These are phyloP conservation scores for Plebejus argus DNA, from an alignment of 2,888 invertebrate species.

Conservation along the genomic window DNA sequence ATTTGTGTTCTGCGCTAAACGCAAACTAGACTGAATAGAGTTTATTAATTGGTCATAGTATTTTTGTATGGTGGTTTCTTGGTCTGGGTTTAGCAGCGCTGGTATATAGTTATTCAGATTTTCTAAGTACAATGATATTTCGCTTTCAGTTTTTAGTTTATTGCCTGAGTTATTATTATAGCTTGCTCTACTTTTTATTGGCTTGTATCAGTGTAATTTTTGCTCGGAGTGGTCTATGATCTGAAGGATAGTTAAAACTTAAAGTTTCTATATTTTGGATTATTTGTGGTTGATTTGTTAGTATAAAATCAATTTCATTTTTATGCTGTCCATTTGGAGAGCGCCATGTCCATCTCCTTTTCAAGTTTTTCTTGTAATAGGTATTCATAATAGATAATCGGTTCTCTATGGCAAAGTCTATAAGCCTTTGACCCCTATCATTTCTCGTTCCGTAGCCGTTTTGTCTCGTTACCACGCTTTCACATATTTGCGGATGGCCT, in stretches of 20 bases:
- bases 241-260: neutral
- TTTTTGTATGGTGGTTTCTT: too few relatives aligned
- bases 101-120: too few relatives aligned
- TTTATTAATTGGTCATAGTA: neutral
- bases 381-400: neutral
- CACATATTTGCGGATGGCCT: neutral
- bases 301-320: neutral
- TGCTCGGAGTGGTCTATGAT: neutral
- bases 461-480: neutral
- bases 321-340: too few relatives aligned
- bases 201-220: neutral
- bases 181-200: neutral
- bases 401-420: neutral
- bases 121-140: too few relatives aligned
- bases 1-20: neutral
- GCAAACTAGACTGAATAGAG: neutral
- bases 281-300: neutral
- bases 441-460: neutral
- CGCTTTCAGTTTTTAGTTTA: too few relatives aligned
- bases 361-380: neutral
- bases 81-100: too few relatives aligned
- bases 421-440: constrained; percentile 1
- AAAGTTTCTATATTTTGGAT: neutral
- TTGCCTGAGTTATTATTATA: neutral
- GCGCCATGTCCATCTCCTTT: too few relatives aligned